A percentile compares a stretch with the other conserved stretches of the same genome.
Evolutionary conservation across 2,888 invertebrate species (phyloP).

Genomic region (Pelosia muscerda): DNA sequence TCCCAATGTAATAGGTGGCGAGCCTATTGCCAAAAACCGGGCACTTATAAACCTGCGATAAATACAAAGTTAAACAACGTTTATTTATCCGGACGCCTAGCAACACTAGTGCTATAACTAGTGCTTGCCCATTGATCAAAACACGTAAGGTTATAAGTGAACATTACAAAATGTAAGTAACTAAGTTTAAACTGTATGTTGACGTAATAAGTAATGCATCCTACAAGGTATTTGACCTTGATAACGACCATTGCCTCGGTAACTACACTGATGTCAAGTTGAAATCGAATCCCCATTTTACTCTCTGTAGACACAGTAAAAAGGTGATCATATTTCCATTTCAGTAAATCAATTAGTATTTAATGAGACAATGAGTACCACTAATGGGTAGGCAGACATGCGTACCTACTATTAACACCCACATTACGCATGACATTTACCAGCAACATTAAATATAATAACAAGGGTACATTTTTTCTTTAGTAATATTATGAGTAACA

Average conservation of each 20-base stretch:
- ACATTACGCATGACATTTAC: not conserved
- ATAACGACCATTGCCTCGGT: constrained; percentile 20
- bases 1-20: too few relatives aligned
- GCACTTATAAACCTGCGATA: too few relatives aligned
- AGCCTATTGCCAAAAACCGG: too few relatives aligned
- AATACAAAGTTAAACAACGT: too few relatives aligned
- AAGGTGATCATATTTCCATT: not conserved
- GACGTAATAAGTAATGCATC: not conserved
- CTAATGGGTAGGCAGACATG: too few relatives aligned
- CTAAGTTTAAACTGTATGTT: not conserved
- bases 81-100: too few relatives aligned
- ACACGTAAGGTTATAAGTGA: not conserved
- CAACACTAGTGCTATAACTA: too few relatives aligned
- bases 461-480: not conserved
- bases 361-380: not conserved
- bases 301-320: constrained; percentile 3
- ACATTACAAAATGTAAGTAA: not conserved
- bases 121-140: not conserved
- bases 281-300: constrained; percentile 24
- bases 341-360: constrained; percentile 31
- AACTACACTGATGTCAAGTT: constrained; percentile 11
- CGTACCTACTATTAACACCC: too few relatives aligned
- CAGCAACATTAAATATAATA: too few relatives aligned
- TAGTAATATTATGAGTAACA: not conserved
- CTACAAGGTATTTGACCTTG: not conserved